These are phyloP conservation scores for Orbicella faveolata DNA, from an alignment of 64 coral and sea anemone genomes.

Conservation along the genomic window DNA sequence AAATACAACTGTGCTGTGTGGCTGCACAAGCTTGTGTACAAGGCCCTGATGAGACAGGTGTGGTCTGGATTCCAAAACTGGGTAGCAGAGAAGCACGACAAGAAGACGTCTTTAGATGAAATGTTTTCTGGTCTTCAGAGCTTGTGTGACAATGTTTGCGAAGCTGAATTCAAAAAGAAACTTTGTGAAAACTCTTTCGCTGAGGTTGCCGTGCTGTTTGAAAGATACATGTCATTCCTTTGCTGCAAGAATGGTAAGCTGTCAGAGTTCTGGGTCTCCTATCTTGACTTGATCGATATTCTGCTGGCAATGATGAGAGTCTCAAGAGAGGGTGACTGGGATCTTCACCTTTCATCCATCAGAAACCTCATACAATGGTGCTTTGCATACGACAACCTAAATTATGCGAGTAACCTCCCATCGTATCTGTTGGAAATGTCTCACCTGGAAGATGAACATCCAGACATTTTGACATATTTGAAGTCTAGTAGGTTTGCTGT, in stretches of 20 bases:
- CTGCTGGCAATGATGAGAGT: constrained; percentile 17
- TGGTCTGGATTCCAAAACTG: constrained; percentile 43
- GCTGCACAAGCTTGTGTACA: constrained; percentile 56
- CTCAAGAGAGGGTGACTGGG: constrained; percentile 36
- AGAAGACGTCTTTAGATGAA: neutral
- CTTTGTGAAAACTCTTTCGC: neutral
- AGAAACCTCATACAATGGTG: constrained; percentile 29
- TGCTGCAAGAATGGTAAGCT: constrained; percentile 8
- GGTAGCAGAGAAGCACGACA: constrained; percentile 35
- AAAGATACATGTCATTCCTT: constrained; percentile 8
- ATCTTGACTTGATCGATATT: constrained; percentile 23
- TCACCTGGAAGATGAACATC: constrained; percentile 29
- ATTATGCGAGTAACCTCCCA: constrained; percentile 26
- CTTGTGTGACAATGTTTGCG: constrained; percentile 10
- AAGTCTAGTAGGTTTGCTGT: constrained; percentile 18
- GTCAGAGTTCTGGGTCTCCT: constrained; percentile 14
- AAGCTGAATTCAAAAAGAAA: constrained; percentile 33
- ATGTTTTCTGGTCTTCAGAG: constrained; percentile 26
- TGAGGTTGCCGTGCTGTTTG: constrained; percentile 2
- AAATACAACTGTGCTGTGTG: constrained; percentile 49
- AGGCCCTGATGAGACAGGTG: constrained; percentile 56
- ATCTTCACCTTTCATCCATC: constrained; percentile 8
- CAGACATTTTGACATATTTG: neutral
- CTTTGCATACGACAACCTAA: constrained; percentile 30
- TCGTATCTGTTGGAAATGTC: constrained; percentile 33